Conservation (phyloP, 2,113 vertebrate species). For the Triplophysa rosa region DNA sequence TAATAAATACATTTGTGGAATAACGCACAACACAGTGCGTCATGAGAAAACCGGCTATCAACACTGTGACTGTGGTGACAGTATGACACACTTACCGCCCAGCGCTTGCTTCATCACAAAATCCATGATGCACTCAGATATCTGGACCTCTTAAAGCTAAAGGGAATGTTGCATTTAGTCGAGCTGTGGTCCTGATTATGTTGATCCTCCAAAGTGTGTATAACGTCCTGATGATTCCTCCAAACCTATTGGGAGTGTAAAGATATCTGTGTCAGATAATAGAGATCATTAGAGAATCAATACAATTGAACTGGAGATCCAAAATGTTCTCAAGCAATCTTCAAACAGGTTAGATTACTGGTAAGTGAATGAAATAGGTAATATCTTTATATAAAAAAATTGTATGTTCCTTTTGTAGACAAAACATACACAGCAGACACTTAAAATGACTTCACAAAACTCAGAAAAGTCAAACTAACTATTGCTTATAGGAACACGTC, state of each 20-base stretch:
- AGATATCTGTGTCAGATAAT: not conserved
- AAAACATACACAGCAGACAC: not conserved
- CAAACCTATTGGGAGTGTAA: constrained; percentile 21
- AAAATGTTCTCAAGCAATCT: not conserved
- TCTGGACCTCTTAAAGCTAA: constrained; percentile 57
- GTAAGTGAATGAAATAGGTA: not conserved
- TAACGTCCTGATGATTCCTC: constrained; percentile 25
- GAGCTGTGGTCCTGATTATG: constrained; percentile 34
- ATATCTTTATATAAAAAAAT: not conserved
- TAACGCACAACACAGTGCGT: not conserved
- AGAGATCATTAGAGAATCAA: not conserved
- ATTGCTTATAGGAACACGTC: not conserved
- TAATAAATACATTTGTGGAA: not conserved
- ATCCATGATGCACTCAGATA: constrained; percentile 77
- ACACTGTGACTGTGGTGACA: not conserved
- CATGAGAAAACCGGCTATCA: not conserved
- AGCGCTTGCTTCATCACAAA: constrained; percentile 94
- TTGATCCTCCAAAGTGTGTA: constrained; percentile 35
- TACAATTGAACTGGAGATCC: not conserved
- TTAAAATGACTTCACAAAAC: not conserved
- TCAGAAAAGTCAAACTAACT: not conserved
- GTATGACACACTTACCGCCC: constrained; percentile 79
- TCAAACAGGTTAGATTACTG: not conserved
- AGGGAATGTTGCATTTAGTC: constrained; percentile 65
- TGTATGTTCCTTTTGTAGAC: not conserved